phyloP scores from a whole-genome alignment of 2,113 vertebrate genomes.

The Phainopepla nitens region DNA sequence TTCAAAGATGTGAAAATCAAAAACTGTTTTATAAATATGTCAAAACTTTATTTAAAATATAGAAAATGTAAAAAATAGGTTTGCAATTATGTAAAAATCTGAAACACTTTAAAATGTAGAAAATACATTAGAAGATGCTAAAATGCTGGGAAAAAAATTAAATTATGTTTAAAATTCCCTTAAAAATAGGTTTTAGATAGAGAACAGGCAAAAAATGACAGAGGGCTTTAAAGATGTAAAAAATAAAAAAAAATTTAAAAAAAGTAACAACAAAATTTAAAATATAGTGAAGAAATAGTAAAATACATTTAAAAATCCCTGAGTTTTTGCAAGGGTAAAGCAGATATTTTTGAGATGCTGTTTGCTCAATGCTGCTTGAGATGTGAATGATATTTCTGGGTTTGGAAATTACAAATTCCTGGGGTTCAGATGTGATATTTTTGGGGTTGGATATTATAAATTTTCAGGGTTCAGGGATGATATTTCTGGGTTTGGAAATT shows the following conservation, averaged over 20 bases:
- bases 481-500: neutral
- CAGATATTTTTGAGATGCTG: neutral
- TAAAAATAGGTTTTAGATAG: rapidly evolving
- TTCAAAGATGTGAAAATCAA: neutral
- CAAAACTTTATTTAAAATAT: rapidly evolving
- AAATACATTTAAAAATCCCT: rapidly evolving
- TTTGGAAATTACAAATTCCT: neutral
- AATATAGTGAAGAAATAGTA: neutral
- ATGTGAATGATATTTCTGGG: rapidly evolving
- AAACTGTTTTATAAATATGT: neutral
- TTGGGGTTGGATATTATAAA: neutral
- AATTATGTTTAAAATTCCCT: neutral
- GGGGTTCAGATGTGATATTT: no score
- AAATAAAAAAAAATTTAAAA: no score
- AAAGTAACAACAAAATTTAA: no score
- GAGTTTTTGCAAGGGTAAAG: neutral
- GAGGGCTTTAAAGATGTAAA: neutral
- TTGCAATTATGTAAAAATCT: neutral
- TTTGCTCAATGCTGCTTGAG: neutral
- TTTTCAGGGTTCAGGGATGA: neutral
- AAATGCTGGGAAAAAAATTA: neutral
- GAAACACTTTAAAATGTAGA: neutral
- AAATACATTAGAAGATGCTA: neutral
- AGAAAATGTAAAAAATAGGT: rapidly evolving
- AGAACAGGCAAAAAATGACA: neutral